Conservation (phyloP, 2,113 vertebrate genomes). For the Labeo rohita region DNA sequence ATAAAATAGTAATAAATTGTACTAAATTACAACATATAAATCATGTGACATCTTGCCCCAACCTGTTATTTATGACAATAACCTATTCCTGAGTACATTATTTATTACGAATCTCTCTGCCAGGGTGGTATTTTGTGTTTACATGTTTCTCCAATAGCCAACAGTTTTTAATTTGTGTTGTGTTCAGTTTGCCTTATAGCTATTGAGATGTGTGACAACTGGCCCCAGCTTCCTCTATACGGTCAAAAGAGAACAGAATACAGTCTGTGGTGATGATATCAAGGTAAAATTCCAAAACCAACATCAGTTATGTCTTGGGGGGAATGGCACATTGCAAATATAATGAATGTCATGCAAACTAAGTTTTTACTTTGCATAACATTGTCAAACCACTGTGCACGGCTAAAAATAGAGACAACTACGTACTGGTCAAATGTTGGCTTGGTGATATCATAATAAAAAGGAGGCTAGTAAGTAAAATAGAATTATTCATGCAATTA, state of each 20-base stretch:
- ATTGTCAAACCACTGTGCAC: not conserved
- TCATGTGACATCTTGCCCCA: too few relatives aligned
- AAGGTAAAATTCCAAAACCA: not conserved
- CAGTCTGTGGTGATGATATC: not conserved
- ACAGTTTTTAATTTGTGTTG: too few relatives aligned
- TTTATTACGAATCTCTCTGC: too few relatives aligned
- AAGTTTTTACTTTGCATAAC: conserved; percentile 52
- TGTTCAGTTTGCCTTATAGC: too few relatives aligned
- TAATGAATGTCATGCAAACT: conserved; percentile 53
- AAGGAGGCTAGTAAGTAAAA: not conserved
- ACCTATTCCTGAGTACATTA: too few relatives aligned
- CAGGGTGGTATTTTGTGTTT: not conserved
- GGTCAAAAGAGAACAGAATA: not conserved
- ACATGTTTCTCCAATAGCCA: not conserved
- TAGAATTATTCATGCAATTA: not conserved
- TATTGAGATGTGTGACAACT: too few relatives aligned
- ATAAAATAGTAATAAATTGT: not conserved
- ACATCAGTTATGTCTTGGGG: conserved; percentile 24
- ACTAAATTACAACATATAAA: not conserved
- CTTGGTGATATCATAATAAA: not conserved
- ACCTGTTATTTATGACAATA: too few relatives aligned
- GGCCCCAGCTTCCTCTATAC: too few relatives aligned
- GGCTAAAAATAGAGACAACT: not conserved
- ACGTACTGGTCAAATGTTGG: not conserved
- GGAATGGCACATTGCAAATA: conserved; percentile 50